Evolutionary conservation across 2,113 vertebrate genomes (phyloP).

Genomic region (Brachirus orientalis): DNA sequence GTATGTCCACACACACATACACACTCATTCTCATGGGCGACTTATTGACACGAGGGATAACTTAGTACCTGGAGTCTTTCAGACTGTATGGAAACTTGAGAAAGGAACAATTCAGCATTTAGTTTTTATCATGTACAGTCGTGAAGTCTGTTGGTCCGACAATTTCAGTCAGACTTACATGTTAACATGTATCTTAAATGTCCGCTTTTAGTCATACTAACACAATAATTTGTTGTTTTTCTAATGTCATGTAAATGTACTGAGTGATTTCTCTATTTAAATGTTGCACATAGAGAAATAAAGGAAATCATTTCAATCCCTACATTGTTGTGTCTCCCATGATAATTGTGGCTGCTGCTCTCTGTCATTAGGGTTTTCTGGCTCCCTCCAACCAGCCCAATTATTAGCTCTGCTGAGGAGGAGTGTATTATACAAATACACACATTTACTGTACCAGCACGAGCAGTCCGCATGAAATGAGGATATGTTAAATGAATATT

Average conservation of each 20-base stretch:
- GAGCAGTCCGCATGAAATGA: slow-evolving; percentile 47
- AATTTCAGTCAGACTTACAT: too few species aligned
- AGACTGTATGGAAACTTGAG: too few species aligned
- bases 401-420: slow-evolving; percentile 64
- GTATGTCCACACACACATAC: slow-evolving; percentile 35
- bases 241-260: background rate
- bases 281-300: too few species aligned
- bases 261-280: too few species aligned
- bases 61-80: too few species aligned
- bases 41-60: slow-evolving; percentile 12
- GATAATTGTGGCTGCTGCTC: slow-evolving; percentile 57
- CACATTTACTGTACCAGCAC: slow-evolving; percentile 71
- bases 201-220: too few species aligned
- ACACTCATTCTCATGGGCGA: slow-evolving; percentile 25
- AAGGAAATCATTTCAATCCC: slow-evolving; percentile 77
- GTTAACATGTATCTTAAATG: too few species aligned
- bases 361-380: slow-evolving; percentile 57
- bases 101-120: too few species aligned
- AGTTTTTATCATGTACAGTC: too few species aligned
- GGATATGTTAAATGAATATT: slow-evolving; percentile 75
- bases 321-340: slow-evolving; percentile 65
- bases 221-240: too few species aligned
- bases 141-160: too few species aligned
- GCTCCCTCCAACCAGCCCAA: slow-evolving; percentile 66
- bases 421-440: slow-evolving; percentile 74